A percentile compares a stretch with the other conserved stretches of the same genome.
phyloP scores from a whole-genome alignment of 2,797 vertebrate genomes.

The Trachops cirrhosus region DNA sequence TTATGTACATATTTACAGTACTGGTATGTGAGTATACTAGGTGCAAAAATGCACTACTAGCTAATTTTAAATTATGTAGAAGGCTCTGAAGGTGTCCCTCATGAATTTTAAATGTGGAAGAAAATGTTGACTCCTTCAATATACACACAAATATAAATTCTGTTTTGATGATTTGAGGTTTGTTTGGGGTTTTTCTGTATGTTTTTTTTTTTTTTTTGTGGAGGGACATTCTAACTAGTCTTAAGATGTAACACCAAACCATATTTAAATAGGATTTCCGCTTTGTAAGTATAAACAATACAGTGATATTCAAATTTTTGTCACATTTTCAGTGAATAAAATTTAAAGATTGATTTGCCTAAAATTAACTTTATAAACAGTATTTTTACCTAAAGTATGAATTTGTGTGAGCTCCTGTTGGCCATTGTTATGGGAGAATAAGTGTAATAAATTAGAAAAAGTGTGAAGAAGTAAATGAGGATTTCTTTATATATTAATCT shows the following conservation, averaged over 20 bases:
- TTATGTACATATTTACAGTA: background rate
- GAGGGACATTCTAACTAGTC: background rate
- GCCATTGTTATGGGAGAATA: background rate
- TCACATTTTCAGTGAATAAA: background rate
- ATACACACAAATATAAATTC: background rate
- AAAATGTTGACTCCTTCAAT: background rate
- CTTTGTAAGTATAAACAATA: background rate
- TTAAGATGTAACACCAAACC: background rate
- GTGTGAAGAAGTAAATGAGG: background rate
- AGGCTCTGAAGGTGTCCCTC: background rate
- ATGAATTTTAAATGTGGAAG: background rate
- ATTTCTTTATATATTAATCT: background rate
- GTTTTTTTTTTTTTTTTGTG: too few species aligned
- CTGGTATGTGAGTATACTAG: background rate
- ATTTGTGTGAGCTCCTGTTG: background rate
- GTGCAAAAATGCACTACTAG: background rate
- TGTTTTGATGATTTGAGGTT: background rate
- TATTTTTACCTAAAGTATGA: background rate
- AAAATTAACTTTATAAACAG: background rate
- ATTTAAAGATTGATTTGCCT: background rate
- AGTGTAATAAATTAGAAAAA: background rate
- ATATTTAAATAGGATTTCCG: background rate
- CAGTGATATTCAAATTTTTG: background rate
- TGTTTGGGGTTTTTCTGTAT: background rate
- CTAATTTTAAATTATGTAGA: background rate